Evolutionary conservation across 2,888 invertebrate species (phyloP), one percentile per base, ranked within the genome.

Genomic region (Theristus sp.): DNA sequence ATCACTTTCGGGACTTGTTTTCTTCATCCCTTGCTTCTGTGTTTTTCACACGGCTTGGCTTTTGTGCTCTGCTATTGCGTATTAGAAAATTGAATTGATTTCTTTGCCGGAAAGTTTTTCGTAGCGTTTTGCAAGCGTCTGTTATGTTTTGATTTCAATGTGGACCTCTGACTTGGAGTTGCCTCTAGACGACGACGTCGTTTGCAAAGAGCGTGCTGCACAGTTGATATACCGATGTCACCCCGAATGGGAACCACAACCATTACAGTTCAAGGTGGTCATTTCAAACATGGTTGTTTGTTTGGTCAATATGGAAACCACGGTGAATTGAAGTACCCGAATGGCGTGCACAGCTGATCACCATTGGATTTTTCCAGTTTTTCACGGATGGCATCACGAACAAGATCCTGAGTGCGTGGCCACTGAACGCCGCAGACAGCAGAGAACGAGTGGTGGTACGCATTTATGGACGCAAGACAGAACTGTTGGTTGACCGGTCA

Each of bases 361-460:
- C 38, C 6, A 13, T 13, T 38, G 6, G 38, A 38, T 53, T 59
- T 3, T 63, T 66, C 46, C 60, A 68, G 67, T 63, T 66, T 53
- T 72, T 68, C 62, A 68, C 70, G 10, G 69, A 66, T 27, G 72
- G 72, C 1, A 72, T 72, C 58, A 71, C 72, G 3, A 72, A 72
- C 62, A 69, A 69, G 60, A 70, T 72, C 27, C 68, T 72, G 49
- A 59, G 67, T 22, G 64, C 64, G 22, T 64, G 62, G 57, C 62
- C 64, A 6, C 49, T 28, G 25, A 46, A 63, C 38, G 53, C 47
- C 17, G 63, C 60, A 2, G 47, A 62, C 3, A 65, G 65, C 53
- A 20, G 31, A 17, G 67, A 68, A 13, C 59, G 62, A 49, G 60
- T 74, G 47, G 65, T 73, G 26, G 68, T 74, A 61, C 67, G 74